Conservation (phyloP, 2,797 vertebrate species). For the Phalanger gymnotis region DNA sequence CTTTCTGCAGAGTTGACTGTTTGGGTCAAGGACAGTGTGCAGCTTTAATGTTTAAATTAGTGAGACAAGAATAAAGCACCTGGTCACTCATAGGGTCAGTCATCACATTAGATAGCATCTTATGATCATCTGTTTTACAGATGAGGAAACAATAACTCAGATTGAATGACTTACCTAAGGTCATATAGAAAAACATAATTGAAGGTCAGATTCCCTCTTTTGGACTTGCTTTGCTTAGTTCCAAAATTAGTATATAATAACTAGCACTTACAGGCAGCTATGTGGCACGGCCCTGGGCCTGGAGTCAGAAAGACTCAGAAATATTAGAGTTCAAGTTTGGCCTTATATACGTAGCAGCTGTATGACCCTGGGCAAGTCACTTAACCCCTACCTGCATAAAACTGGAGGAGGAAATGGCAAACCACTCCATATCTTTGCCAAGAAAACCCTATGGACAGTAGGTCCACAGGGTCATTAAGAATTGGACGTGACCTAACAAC, state of each 20-base stretch:
- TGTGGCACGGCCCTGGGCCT: too few species aligned
- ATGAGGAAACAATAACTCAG: background rate
- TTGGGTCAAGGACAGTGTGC: background rate
- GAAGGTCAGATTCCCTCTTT: background rate
- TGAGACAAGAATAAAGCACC: background rate
- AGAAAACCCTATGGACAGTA: background rate
- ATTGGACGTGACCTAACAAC: background rate
- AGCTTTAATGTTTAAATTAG: background rate
- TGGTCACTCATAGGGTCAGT: background rate
- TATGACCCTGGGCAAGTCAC: too few species aligned
- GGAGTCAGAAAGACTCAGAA: too few species aligned
- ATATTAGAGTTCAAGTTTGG: too few species aligned
- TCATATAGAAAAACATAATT: background rate
- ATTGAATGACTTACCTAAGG: background rate
- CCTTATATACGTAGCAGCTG: too few species aligned
- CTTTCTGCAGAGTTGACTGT: background rate
- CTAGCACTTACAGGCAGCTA: background rate
- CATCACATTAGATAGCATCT: background rate
- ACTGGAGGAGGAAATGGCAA: too few species aligned
- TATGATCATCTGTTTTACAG: background rate
- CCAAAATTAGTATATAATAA: background rate
- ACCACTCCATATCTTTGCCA: too few species aligned
- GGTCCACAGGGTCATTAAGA: background rate
- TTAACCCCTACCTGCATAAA: too few species aligned
- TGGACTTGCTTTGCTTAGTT: background rate